Conservation (phyloP, 2,113 vertebrate genomes). For the Picathartes gymnocephalus region DNA sequence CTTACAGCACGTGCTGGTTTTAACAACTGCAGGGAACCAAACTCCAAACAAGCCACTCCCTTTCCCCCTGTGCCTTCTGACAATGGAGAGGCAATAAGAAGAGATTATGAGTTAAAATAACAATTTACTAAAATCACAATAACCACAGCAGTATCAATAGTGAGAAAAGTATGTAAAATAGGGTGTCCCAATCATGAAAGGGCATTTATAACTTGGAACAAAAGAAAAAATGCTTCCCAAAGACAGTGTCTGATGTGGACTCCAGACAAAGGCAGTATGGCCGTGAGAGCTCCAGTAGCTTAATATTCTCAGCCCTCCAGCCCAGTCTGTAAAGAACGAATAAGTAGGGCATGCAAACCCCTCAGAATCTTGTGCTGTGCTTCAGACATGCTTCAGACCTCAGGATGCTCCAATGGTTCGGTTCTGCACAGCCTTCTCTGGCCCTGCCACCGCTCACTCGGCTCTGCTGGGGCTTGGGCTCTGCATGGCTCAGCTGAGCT, state of each 20-base stretch:
- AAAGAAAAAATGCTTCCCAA: background rate
- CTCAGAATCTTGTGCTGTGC: background rate
- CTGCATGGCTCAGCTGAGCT: background rate
- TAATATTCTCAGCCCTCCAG: background rate
- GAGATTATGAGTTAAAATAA: background rate
- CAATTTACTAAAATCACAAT: background rate
- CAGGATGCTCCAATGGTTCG: rapidly evolving
- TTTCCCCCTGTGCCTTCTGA: rapidly evolving
- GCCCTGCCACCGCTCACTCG: rapidly evolving
- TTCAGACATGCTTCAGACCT: background rate
- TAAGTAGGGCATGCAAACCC: background rate
- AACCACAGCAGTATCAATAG: background rate
- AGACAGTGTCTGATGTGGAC: background rate
- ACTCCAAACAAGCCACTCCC: background rate
- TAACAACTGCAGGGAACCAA: background rate
- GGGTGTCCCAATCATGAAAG: background rate
- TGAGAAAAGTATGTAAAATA: background rate
- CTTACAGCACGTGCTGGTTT: background rate
- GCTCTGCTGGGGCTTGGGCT: background rate
- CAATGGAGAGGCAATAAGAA: background rate
- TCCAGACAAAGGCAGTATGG: background rate
- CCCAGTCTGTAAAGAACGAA: background rate
- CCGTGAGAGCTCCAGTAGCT: rapidly evolving
- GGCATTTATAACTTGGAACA: background rate
- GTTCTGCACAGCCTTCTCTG: background rate